Conservation (phyloP, 2,113 vertebrate genomes). For the Gnathonemus echidnorhynchus region DNA sequence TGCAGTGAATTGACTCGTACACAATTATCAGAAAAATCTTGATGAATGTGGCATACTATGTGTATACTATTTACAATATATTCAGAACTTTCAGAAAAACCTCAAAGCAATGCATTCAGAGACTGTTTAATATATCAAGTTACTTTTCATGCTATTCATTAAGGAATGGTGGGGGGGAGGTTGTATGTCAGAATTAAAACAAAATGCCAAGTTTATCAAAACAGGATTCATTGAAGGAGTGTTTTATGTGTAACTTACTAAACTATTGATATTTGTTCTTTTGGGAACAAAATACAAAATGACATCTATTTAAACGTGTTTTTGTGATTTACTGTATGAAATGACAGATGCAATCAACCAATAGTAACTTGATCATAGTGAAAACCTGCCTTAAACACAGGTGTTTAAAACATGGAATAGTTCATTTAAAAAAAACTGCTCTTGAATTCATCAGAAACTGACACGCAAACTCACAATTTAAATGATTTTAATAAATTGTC, state of each 20-base stretch:
- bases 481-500: background rate
- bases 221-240: background rate
- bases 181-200: background rate
- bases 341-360: background rate
- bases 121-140: background rate
- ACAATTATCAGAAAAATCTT: background rate
- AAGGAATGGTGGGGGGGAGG: background rate
- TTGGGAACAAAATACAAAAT: background rate
- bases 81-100: background rate
- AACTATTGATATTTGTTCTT: background rate
- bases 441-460: background rate
- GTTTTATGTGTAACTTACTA: background rate
- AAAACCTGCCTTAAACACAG: background rate
- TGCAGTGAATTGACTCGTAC: background rate
- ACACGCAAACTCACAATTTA: background rate
- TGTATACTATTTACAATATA: background rate
- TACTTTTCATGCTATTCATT: background rate
- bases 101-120: background rate
- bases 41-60: background rate
- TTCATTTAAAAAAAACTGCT: background rate
- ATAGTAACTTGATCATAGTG: background rate
- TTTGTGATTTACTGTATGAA: background rate
- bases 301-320: background rate
- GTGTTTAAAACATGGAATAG: background rate
- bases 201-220: background rate